A percentile compares a stretch with the other conserved stretches of the same genome.
These are phyloP conservation scores for Heliconius hortense DNA, from an alignment of 2,888 invertebrate species.

Conservation along the genomic window DNA sequence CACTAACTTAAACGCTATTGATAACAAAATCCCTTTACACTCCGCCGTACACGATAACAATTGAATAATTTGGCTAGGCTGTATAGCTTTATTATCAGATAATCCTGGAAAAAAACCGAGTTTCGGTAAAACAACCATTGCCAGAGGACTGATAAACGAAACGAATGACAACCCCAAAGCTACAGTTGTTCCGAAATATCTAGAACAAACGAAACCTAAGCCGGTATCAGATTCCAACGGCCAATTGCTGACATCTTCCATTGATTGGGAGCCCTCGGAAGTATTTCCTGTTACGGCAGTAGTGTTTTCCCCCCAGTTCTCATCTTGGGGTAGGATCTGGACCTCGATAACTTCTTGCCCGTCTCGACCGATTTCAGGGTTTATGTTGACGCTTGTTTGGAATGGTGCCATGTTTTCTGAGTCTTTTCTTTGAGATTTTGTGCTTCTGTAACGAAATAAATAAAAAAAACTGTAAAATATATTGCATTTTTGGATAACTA, in stretches of 20 bases:
- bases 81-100: constrained; percentile 85
- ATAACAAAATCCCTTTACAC: constrained; percentile 96
- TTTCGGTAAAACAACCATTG: constrained; percentile 97
- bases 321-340: constrained; percentile 97
- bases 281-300: constrained; percentile 98
- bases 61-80: constrained; percentile 86
- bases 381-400: constrained; percentile 92
- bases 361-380: constrained; percentile 87
- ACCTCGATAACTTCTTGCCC: constrained; percentile 97
- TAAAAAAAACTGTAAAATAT: neutral
- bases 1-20: constrained; percentile 94
- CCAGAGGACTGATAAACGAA: constrained; percentile 95
- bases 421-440: constrained; percentile 85
- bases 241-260: constrained; percentile 94
- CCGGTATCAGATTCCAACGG: constrained; percentile 88
- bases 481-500: neutral
- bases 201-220: constrained; percentile 87
- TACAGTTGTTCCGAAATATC: constrained; percentile 91
- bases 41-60: constrained; percentile 93
- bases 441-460: constrained; percentile 76
- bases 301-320: constrained; percentile 99
- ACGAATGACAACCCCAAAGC: constrained; percentile 90
- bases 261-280: constrained; percentile 96
- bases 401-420: constrained; percentile 90
- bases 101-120: constrained; percentile 91